Percentiles rank a stretch among this genome's conserved stretches.
Conservation (phyloP, 2,113 vertebrate species). For the Antennarius striatus region DNA sequence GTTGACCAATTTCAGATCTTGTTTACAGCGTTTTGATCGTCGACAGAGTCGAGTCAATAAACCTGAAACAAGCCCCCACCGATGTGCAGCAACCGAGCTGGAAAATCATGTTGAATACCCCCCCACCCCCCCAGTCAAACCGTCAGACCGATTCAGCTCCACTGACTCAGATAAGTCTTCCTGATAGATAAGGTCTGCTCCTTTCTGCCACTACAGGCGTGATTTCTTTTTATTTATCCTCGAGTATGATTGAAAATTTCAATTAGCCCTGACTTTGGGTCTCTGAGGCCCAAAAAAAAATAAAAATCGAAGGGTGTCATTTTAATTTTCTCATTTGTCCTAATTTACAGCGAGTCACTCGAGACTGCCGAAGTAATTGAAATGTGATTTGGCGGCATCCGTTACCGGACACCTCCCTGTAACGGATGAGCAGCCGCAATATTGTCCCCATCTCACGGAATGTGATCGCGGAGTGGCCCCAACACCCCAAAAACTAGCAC, state of each 20-base stretch:
- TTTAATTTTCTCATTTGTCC: conserved; percentile 66
- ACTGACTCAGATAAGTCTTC: conserved; percentile 19
- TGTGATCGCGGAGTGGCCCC: conserved; percentile 55
- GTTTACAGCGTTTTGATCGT: conserved; percentile 33
- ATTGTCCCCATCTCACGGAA: conserved; percentile 63
- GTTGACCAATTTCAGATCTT: not conserved
- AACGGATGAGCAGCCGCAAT: conserved; percentile 51
- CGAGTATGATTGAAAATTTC: conserved; percentile 56
- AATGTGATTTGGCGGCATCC: conserved; percentile 44
- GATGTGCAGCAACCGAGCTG: conserved; percentile 7
- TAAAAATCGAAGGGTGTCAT: conserved; percentile 46
- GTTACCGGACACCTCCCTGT: conserved; percentile 27
- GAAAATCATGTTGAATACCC: conserved; percentile 5
- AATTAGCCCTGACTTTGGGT: conserved; percentile 50
- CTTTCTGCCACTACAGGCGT: not conserved
- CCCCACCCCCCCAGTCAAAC: not conserved
- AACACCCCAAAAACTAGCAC: conserved; percentile 61
- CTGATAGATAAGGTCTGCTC: conserved; percentile 7
- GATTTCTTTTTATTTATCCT: conserved; percentile 23
- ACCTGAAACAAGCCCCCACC: not conserved
- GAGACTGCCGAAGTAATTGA: conserved; percentile 57
- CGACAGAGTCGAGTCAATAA: conserved; percentile 1
- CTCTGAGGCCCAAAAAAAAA: conserved; percentile 11
- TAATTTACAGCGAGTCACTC: conserved; percentile 57
- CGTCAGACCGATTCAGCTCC: conserved; percentile 36